These are phyloP conservation scores for Parotocinclus haroldoi DNA, from an alignment of 2,797 vertebrate genomes.

Conservation along the genomic window DNA sequence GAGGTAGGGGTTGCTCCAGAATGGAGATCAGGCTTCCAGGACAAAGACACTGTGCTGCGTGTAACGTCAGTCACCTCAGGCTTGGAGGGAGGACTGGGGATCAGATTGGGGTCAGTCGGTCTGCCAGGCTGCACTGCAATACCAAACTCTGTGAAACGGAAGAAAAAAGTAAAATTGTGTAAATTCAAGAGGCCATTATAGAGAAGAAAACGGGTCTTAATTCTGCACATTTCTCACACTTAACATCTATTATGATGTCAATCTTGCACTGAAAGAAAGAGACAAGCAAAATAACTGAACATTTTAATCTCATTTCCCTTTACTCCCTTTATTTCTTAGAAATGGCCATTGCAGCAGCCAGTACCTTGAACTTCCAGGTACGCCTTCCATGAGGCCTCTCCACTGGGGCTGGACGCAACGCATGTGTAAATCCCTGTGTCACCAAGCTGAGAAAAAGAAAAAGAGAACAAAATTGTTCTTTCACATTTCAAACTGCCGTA, in stretches of 20 bases:
- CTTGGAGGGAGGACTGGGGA: slow-evolving; percentile 91
- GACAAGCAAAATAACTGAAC: slow-evolving; percentile 24
- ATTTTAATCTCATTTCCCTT: slow-evolving; percentile 20
- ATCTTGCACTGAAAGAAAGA: slow-evolving; percentile 15
- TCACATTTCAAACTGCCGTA: too few relatives aligned
- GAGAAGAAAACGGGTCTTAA: slow-evolving; percentile 8
- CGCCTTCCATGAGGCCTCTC: slow-evolving; percentile 93
- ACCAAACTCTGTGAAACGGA: slow-evolving; percentile 80
- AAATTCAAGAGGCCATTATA: slow-evolving; percentile 1
- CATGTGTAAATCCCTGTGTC: slow-evolving; percentile 94
- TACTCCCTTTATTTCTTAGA: background rate
- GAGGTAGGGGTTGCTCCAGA: slow-evolving; percentile 96
- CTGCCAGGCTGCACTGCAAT: slow-evolving; percentile 88
- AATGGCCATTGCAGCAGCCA: background rate
- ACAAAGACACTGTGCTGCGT: slow-evolving; percentile 85
- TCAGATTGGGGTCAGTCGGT: slow-evolving; percentile 94
- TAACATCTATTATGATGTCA: slow-evolving; percentile 1
- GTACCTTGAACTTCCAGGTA: slow-evolving; percentile 95
- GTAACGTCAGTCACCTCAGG: slow-evolving; percentile 92
- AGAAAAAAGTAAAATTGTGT: slow-evolving; percentile 20
- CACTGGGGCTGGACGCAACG: slow-evolving; percentile 90
- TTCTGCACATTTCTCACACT: background rate
- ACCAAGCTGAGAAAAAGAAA: slow-evolving; percentile 73
- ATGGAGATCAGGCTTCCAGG: slow-evolving; percentile 93
- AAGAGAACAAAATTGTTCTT: background rate